Base-by-base conservation (phyloP, 2,113 vertebrate genomes). In the Centrocercus urophasianus region DNA sequence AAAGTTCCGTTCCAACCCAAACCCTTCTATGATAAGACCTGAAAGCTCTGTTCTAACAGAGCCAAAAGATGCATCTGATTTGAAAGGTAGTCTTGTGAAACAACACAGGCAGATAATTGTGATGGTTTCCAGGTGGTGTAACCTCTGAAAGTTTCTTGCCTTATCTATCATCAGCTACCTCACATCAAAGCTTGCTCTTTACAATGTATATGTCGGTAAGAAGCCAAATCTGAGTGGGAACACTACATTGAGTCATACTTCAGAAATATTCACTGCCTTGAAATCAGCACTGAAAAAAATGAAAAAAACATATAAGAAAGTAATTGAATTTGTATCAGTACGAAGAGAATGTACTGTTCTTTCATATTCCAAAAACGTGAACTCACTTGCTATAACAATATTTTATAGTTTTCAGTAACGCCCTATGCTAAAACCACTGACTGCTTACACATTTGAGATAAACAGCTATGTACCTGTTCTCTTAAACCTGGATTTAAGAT, bases 291-390 rank as follows among this genome's bases (percentile, higher is more conserved):
- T 73, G 65, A 19, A 76, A 61, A 71, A 88, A 88, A 7, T 2
- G 34, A 32, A 25, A 75, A 28, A 5, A 5, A 8, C 30, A 67
- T 3, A 40, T 48, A 72, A 77, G 64, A 65, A 45, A 4, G 8
- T 11, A 61, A 27, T 40, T 76, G 38, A 40, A 3, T 22, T 57
- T 64, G 8, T 34, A 38, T 38, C 12, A 60, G 36, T 43, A 75
- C 61, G 1, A 11, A 45, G 1, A 59, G 3, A 16, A 4, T 22
- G 7, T 1, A 0, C 6, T 28, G 25, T 27, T 13, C 83, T 45
- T 69, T 73, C 21, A 3, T 11, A 32, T 72, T 88, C 16, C 27
- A 75, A 71, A 73, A 85, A 54, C 64, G 5, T 18, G 28, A 61
- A 79, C 3, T 7, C 67, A 30, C 13, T 56, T 93, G 38, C 32